Percentiles rank a stretch among this genome's conserved stretches.
phyloP scores from a whole-genome alignment of 2,888 invertebrate species.

The Tipula lateralis region DNA sequence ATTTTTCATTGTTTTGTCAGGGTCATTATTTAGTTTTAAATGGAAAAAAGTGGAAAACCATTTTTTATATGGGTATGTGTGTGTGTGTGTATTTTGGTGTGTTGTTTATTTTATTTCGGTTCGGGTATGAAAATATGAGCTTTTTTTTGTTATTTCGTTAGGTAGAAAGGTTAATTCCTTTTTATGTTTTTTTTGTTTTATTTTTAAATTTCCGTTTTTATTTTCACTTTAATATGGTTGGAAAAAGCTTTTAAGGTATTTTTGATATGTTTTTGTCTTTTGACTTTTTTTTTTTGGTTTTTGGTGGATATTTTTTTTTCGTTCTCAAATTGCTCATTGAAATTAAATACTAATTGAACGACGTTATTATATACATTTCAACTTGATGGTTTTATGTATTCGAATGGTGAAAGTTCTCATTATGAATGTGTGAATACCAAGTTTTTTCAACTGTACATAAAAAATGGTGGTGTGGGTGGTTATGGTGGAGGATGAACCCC shows the following conservation, averaged over 20 bases:
- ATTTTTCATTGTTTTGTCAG: not conserved
- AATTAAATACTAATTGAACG: conserved; percentile 9
- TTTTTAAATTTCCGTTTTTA: not conserved
- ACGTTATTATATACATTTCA: not conserved
- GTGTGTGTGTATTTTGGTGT: not conserved
- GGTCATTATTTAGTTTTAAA: conserved; percentile 1
- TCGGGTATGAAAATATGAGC: not conserved
- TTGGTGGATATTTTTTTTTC: not conserved
- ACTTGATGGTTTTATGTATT: not conserved
- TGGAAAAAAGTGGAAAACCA: not conserved
- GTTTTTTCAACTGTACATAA: not conserved
- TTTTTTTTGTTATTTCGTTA: not conserved
- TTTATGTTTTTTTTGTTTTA: not conserved
- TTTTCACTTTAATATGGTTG: not conserved
- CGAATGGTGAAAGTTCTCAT: not conserved
- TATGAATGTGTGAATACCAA: not conserved
- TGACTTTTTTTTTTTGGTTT: not conserved
- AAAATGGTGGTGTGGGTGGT: not conserved
- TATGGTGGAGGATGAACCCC: not conserved
- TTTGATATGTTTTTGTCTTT: not conserved
- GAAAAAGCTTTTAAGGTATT: conserved; percentile 13
- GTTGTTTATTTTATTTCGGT: not conserved
- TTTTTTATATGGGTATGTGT: not conserved
- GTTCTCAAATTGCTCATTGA: not conserved
- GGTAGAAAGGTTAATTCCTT: not conserved